These are phyloP conservation scores for Hirudinaria manillensis DNA, from an alignment of 2,888 invertebrate species.

Conservation along the genomic window DNA sequence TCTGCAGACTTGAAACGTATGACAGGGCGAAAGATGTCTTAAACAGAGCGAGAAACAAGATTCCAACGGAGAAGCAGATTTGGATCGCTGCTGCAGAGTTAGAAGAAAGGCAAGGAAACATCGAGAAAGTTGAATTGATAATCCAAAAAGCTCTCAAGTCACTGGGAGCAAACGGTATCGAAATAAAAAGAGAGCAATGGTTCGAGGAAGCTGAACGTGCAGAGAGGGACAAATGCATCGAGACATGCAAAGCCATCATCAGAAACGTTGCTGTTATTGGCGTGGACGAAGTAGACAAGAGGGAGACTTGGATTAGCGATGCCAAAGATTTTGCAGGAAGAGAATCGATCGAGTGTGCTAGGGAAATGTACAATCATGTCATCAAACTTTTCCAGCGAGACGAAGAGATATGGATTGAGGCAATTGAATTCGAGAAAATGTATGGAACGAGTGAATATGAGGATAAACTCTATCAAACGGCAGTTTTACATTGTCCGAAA, in stretches of 20 bases:
- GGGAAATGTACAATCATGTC: slow-evolving; percentile 89
- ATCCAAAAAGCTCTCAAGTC: slow-evolving; percentile 68
- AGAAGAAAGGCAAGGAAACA: slow-evolving; percentile 93
- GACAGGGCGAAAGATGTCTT: slow-evolving; percentile 94
- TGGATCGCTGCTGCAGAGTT: slow-evolving; percentile 98
- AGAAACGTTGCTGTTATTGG: slow-evolving; percentile 79
- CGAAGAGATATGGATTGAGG: slow-evolving; percentile 93
- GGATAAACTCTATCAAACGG: slow-evolving; percentile 80
- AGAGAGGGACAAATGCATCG: slow-evolving; percentile 86
- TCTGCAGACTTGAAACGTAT: slow-evolving; percentile 78
- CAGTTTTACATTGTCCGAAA: slow-evolving; percentile 94
- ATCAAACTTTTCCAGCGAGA: slow-evolving; percentile 85
- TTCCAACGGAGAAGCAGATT: slow-evolving; percentile 95
- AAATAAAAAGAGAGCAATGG: slow-evolving; percentile 97
- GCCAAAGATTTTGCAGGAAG: slow-evolving; percentile 85
- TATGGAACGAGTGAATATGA: slow-evolving; percentile 73
- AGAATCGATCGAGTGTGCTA: slow-evolving; percentile 86
- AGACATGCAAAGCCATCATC: slow-evolving; percentile 81
- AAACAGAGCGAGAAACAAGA: slow-evolving; percentile 95
- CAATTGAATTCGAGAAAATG: slow-evolving; percentile 91
- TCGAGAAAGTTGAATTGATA: slow-evolving; percentile 57
- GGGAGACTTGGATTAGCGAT: slow-evolving; percentile 98
- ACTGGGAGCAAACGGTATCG: slow-evolving; percentile 87
- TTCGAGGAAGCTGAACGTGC: slow-evolving; percentile 96
- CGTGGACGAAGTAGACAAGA: slow-evolving; percentile 93